These are phyloP conservation scores for Perizoma flavofasciatum DNA, from an alignment of 2,888 invertebrate genomes.

Conservation along the genomic window DNA sequence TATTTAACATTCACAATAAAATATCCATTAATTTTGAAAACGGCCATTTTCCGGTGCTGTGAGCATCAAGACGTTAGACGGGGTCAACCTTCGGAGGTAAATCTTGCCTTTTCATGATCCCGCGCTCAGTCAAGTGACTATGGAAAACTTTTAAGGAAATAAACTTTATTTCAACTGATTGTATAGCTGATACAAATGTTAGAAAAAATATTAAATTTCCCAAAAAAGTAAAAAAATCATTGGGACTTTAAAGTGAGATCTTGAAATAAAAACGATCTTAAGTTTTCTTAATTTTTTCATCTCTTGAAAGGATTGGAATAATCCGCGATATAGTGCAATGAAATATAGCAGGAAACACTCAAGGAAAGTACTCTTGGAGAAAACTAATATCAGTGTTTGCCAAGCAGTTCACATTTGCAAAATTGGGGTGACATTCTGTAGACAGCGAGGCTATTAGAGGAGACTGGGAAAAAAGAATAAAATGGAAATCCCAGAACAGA, in stretches of 20 bases:
- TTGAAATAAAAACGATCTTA: not conserved
- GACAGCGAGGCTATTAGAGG: slow-evolving; percentile 41
- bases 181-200: too few relatives aligned
- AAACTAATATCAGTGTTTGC: slow-evolving; percentile 80
- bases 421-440: slow-evolving; percentile 68
- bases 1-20: slow-evolving; percentile 80
- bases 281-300: slow-evolving; percentile 17
- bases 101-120: slow-evolving; percentile 50
- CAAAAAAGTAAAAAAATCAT: not conserved
- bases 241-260: slow-evolving; percentile 17
- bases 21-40: slow-evolving; percentile 80
- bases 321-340: slow-evolving; percentile 32
- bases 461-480: slow-evolving; percentile 2
- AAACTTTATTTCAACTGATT: slow-evolving; percentile 5
- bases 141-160: slow-evolving; percentile 14
- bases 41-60: slow-evolving; percentile 74
- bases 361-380: slow-evolving; percentile 69
- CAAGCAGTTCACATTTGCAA: slow-evolving; percentile 74
- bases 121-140: slow-evolving; percentile 31
- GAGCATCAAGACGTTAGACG: slow-evolving; percentile 64
- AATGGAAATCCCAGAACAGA: not conserved
- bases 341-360: slow-evolving; percentile 75
- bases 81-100: slow-evolving; percentile 56
- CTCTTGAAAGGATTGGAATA: slow-evolving; percentile 21
- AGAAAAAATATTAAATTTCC: not conserved